phyloP scores from a whole-genome alignment of 2,888 invertebrate genomes.

The Nebria salina region DNA sequence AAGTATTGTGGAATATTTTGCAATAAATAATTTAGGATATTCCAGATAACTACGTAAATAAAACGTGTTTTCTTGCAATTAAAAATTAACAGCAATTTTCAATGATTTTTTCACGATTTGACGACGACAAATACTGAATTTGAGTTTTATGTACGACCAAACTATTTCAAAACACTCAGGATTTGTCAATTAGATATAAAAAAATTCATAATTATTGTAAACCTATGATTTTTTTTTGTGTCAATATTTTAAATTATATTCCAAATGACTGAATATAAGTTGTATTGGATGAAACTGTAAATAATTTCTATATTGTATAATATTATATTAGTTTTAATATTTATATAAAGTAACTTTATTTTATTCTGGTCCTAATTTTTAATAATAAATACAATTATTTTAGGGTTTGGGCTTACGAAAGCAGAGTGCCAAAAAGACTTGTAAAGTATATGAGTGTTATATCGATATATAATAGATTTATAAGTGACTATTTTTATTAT shows the following conservation, averaged over 20 bases:
- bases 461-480: conserved; percentile 26
- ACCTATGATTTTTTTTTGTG: conserved; percentile 5
- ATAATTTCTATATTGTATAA: conserved; percentile 43
- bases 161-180: conserved; percentile 18
- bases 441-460: conserved; percentile 38
- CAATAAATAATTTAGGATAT: conserved; percentile 5
- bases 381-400: conserved; percentile 46
- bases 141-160: not conserved
- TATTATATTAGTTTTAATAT: conserved; percentile 49
- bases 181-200: conserved; percentile 31
- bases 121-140: not conserved
- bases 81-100: conserved; percentile 7
- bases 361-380: conserved; percentile 56
- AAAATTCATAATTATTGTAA: not conserved
- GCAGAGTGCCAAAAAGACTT: conserved; percentile 54
- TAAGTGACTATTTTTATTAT: conserved; percentile 31
- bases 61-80: too few relatives aligned
- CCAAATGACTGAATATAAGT: conserved; percentile 43
- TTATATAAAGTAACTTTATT: conserved; percentile 52
- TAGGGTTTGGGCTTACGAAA: conserved; percentile 50
- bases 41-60: not conserved
- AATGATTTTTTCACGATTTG: not conserved
- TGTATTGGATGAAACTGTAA: conserved; percentile 43
- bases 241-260: conserved; percentile 21
- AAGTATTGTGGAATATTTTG: not conserved